Evolutionary conservation across 30 jellyfish, hydroid and myxozoan species (phyloP), one percentile per base, ranked within the genome.

Genomic region (Turritopsis dohrnii): DNA sequence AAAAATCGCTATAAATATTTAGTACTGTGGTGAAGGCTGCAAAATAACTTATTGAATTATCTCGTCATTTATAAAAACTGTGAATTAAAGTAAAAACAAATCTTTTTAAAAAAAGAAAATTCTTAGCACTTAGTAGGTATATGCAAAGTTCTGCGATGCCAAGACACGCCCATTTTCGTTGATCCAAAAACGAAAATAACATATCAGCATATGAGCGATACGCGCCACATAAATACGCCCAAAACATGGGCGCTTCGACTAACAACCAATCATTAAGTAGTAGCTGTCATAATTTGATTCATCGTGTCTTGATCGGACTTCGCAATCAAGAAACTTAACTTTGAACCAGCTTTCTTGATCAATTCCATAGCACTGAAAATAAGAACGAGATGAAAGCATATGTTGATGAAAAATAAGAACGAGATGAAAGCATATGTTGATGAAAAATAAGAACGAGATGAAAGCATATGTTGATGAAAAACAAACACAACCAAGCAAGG

Each of bases 331-430:
- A 91, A 87, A 18, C 89, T 80, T 28, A 91, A 76, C 53, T 79
- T 76, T 69, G 21, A 53, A n/a, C 97, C 97, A 76, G 97, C 90
- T 52, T 87, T 82, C 8, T 83, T 87, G 21, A 91, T 91, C 85
- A 87, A 29, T 29, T 91, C 97, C 97, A 91, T 91, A 29, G 97
- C 97, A 22, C 97, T 91, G 86, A 54, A 54, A 65, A 25, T n/a
- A n/a, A n/a, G n/a, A n/a, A n/a, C n/a, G n/a, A n/a, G n/a, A n/a
- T n/a, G n/a, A n/a, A n/a, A n/a, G n/a, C n/a, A n/a, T n/a, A n/a
- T n/a, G n/a, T n/a, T n/a, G n/a, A n/a, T n/a, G n/a, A n/a, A n/a
- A n/a, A n/a, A n/a, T n/a, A n/a, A n/a, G n/a, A n/a, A n/a, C n/a
- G n/a, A n/a, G n/a, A n/a, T n/a, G n/a, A n/a, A n/a, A n/a, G n/a